These are phyloP conservation scores for Pachliopta kotzebuea DNA, from an alignment of 2,888 invertebrate species.

Conservation along the genomic window DNA sequence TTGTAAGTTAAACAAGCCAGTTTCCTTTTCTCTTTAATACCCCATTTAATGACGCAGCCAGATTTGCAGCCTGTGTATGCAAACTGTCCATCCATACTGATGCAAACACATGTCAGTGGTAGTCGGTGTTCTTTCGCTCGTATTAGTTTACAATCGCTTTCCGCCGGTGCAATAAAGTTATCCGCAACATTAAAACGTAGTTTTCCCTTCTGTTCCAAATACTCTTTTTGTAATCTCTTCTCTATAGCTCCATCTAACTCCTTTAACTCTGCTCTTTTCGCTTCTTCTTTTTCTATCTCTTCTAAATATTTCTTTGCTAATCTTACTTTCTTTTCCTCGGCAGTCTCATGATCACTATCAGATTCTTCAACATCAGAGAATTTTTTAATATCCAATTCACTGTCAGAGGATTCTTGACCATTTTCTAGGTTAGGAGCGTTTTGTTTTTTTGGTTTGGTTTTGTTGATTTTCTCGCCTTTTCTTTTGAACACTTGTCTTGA, in stretches of 20 bases:
- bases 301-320: slow-evolving; percentile 94
- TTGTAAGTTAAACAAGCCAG: slow-evolving; percentile 77
- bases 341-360: slow-evolving; percentile 88
- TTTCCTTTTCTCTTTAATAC: slow-evolving; percentile 82
- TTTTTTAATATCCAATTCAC: slow-evolving; percentile 82
- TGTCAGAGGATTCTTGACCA: slow-evolving; percentile 83
- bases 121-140: slow-evolving; percentile 89
- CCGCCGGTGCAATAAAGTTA: slow-evolving; percentile 54
- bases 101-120: slow-evolving; percentile 89
- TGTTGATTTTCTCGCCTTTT: slow-evolving; percentile 70
- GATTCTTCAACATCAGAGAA: slow-evolving; percentile 71
- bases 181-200: slow-evolving; percentile 88
- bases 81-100: slow-evolving; percentile 86
- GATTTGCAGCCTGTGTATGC: slow-evolving; percentile 94
- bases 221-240: slow-evolving; percentile 90
- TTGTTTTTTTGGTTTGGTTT: slow-evolving; percentile 59
- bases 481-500: slow-evolving; percentile 78
- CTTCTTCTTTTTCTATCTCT: slow-evolving; percentile 91
- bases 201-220: slow-evolving; percentile 92
- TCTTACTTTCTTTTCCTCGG: slow-evolving; percentile 93
- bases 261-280: slow-evolving; percentile 82
- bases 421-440: slow-evolving; percentile 68
- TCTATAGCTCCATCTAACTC: slow-evolving; percentile 84
- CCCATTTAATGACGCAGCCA: slow-evolving; percentile 93
- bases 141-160: slow-evolving; percentile 72